These are phyloP conservation scores for Dorcus parallelipipedus DNA, from an alignment of 2,888 invertebrate genomes.

Conservation along the genomic window DNA sequence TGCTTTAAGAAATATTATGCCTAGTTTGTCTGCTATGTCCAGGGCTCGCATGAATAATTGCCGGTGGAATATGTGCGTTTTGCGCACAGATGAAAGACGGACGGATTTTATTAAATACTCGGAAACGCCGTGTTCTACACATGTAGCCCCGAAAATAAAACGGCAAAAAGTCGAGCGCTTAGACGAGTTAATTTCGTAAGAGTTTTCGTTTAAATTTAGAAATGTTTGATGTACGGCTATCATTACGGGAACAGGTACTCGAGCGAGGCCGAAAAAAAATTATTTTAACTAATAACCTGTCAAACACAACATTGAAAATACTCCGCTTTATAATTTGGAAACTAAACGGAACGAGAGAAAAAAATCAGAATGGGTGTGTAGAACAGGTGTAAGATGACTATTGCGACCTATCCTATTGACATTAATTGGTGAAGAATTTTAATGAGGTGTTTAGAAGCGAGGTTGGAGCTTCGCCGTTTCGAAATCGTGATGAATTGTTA, in stretches of 20 bases:
- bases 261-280: no score
- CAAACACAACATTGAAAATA: no score
- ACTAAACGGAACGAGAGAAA: background rate
- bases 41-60: constrained; percentile 4
- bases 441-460: constrained; percentile 1
- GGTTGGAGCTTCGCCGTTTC: background rate
- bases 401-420: constrained; percentile 3
- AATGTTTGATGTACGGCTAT: background rate
- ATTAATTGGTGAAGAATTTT: constrained; percentile 11
- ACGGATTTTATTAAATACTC: background rate
- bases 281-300: no score
- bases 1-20: constrained; percentile 2
- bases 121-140: background rate
- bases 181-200: no score
- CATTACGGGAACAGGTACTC: no score
- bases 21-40: constrained; percentile 3
- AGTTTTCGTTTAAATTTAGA: no score
- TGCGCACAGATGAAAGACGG: background rate
- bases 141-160: background rate
- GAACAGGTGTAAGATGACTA: constrained; percentile 11
- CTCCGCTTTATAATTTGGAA: no score
- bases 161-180: background rate
- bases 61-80: background rate
- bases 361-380: background rate
- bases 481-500: background rate